These are phyloP conservation scores for Rafetus swinhoei DNA, from an alignment of 2,113 vertebrate species.

Conservation along the genomic window DNA sequence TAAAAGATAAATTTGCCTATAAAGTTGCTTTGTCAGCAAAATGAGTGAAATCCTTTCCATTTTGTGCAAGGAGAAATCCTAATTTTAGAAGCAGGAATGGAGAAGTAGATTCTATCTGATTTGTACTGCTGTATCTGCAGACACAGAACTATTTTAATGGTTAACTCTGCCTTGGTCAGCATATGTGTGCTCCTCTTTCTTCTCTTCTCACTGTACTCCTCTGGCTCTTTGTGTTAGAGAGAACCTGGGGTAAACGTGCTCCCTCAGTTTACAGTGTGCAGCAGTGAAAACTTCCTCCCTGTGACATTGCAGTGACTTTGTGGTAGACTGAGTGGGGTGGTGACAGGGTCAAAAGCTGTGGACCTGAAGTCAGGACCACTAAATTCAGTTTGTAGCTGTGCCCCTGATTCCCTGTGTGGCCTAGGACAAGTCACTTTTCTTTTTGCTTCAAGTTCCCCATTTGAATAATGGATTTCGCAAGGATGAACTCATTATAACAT, in stretches of 20 bases:
- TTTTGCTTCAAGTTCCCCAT: background rate
- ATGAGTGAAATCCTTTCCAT: fast-evolving
- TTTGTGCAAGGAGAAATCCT: fast-evolving
- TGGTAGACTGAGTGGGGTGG: background rate
- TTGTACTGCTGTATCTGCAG: background rate
- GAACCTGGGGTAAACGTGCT: background rate
- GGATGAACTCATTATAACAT: background rate
- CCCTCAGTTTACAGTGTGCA: background rate
- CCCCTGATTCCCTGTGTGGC: background rate
- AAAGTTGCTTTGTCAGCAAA: fast-evolving
- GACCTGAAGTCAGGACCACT: background rate
- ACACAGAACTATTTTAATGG: fast-evolving
- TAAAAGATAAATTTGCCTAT: fast-evolving
- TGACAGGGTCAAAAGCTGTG: background rate
- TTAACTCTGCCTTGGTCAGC: background rate
- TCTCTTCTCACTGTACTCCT: background rate
- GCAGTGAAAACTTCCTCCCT: background rate
- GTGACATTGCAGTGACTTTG: background rate
- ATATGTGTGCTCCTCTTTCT: background rate
- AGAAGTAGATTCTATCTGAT: too few relatives aligned
- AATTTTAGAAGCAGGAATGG: background rate
- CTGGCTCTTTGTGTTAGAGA: fast-evolving
- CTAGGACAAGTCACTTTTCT: background rate
- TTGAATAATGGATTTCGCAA: background rate
- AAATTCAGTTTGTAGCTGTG: background rate